Evolutionary conservation across 2,113 vertebrate genomes (phyloP).

Genomic region (Elanus axillaris): DNA sequence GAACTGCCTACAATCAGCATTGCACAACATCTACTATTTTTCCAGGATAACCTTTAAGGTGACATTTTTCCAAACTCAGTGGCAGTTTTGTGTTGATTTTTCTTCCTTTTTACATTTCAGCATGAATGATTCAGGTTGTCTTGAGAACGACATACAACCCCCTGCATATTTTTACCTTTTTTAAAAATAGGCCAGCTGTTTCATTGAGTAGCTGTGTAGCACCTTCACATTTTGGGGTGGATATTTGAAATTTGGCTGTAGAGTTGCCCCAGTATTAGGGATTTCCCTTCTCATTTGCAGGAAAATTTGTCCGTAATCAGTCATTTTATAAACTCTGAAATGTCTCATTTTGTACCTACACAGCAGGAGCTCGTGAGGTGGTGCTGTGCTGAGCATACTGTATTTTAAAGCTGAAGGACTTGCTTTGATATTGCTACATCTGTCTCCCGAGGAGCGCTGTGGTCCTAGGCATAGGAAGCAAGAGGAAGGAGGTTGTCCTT

Average conservation of each 20-base stretch:
- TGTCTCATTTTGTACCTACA: background rate
- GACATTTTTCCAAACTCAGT: background rate
- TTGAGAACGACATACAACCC: background rate
- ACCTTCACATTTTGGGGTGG: background rate
- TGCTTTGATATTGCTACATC: background rate
- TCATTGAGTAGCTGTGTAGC: background rate
- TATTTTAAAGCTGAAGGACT: background rate
- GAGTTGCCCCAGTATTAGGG: background rate
- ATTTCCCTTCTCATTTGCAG: background rate
- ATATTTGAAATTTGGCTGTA: background rate
- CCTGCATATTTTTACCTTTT: background rate
- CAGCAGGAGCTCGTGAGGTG: background rate
- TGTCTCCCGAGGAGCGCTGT: background rate
- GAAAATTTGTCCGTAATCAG: background rate
- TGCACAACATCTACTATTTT: background rate
- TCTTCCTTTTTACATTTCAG: background rate
- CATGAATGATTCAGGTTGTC: conserved; percentile 7
- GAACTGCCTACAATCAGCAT: background rate
- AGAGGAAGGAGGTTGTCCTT: background rate
- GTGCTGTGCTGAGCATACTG: background rate
- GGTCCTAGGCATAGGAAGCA: background rate
- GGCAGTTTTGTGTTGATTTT: background rate
- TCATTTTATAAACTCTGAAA: background rate
- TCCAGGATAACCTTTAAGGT: conserved; percentile 7
- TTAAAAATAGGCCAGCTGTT: background rate